A percentile compares a stretch with the other conserved stretches of the same genome.
These are phyloP conservation scores for Tyrophagus putrescentiae DNA, from an alignment of 1,140 invertebrate species.

Conservation along the genomic window DNA sequence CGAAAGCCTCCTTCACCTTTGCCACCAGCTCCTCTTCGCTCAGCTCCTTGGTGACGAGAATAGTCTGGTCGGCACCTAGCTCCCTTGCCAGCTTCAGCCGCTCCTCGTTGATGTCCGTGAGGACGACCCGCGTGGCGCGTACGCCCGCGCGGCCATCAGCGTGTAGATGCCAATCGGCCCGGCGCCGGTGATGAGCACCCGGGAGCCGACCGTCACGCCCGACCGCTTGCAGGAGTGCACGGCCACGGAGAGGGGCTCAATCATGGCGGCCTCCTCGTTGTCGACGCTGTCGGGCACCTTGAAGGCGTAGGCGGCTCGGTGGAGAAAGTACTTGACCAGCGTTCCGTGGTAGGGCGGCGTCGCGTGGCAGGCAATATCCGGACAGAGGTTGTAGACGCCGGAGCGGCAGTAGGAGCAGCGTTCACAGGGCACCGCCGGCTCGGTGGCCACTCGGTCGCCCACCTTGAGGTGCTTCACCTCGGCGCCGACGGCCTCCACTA, in stretches of 20 bases:
- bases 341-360: slow-evolving; percentile 41
- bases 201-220: slow-evolving; percentile 50
- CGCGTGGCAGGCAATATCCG: slow-evolving; percentile 46
- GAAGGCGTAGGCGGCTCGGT: slow-evolving; percentile 29
- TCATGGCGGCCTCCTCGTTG: slow-evolving; percentile 77
- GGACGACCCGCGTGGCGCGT: slow-evolving; percentile 56
- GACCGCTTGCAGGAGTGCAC: slow-evolving; percentile 77
- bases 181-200: slow-evolving; percentile 71
- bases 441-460: slow-evolving; percentile 80
- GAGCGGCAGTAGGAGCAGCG: slow-evolving; percentile 65
- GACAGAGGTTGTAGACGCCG: slow-evolving; percentile 77
- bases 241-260: slow-evolving; percentile 81
- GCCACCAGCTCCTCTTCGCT: slow-evolving; percentile 41
- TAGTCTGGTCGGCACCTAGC: slow-evolving; percentile 58
- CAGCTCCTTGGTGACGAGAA: slow-evolving; percentile 44
- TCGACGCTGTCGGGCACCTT: slow-evolving; percentile 65
- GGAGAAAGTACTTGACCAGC: slow-evolving; percentile 26
- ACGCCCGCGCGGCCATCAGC: slow-evolving; percentile 65
- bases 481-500: slow-evolving; percentile 50
- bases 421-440: slow-evolving; percentile 76
- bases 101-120: slow-evolving; percentile 29
- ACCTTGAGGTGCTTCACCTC: slow-evolving; percentile 55
- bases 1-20: slow-evolving; percentile 45
- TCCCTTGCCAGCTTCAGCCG: slow-evolving; percentile 47
- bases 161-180: slow-evolving; percentile 77